Conservation (phyloP, 1,140 invertebrate species). For the Augochlora pura region DNA sequence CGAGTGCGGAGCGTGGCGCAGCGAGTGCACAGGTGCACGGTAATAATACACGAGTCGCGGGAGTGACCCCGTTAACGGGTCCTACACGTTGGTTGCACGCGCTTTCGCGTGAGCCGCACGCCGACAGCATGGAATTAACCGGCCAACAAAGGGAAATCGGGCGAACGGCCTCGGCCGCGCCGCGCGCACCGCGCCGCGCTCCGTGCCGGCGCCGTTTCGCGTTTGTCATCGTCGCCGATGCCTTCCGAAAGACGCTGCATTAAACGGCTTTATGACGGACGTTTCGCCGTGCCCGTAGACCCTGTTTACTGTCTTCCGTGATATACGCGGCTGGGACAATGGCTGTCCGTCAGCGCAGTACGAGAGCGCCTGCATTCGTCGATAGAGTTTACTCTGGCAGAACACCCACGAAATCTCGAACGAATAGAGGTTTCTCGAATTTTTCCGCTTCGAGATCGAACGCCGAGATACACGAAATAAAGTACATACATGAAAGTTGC, state of each 20-base stretch:
- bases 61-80: slow-evolving; percentile 58
- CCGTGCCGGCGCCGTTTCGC: not conserved
- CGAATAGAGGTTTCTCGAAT: too few species aligned
- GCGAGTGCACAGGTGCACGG: slow-evolving; percentile 33
- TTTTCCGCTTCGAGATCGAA: too few species aligned
- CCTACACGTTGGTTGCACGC: slow-evolving; percentile 6
- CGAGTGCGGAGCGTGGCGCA: not conserved
- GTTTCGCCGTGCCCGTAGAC: not conserved
- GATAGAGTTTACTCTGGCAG: too few species aligned
- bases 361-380: too few species aligned
- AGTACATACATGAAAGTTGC: too few species aligned
- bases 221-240: slow-evolving; percentile 17
- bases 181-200: too few species aligned
- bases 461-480: too few species aligned
- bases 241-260: slow-evolving; percentile 35
- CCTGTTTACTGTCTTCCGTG: not conserved
- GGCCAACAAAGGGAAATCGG: slow-evolving; percentile 49
- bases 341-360: not conserved
- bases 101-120: slow-evolving; percentile 21
- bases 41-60: slow-evolving; percentile 39
- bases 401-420: too few species aligned
- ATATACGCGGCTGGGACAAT: not conserved
- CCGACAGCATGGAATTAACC: slow-evolving; percentile 46
- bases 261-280: not conserved
- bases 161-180: slow-evolving; percentile 5